Base-by-base conservation (phyloP, 2,113 vertebrate genomes). In the Leucopsar rothschildi region DNA sequence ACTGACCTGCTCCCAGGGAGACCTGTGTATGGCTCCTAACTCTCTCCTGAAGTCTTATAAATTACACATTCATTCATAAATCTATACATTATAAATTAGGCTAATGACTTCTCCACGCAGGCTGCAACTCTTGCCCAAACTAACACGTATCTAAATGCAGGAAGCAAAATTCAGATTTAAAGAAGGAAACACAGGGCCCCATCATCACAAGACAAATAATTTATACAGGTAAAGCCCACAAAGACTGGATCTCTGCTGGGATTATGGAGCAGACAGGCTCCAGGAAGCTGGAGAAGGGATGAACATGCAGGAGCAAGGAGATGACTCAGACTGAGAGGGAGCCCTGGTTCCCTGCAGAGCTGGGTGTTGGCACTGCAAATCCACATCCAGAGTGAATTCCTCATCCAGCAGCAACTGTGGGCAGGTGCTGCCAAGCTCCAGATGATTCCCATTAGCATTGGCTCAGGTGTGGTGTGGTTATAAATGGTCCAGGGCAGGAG, bases 361-460 rank as follows among this genome's bases (percentile, higher is more conserved):
- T 80, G 28, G 5, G 50, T 92, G 6, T 40, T 77, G 28, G 61
- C 40, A 61, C 19, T 17, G 25, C 28, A 75, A 52, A 80, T 45
- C 60, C 77, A 60, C 69, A 66, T 27, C 42, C 49, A 57, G 29
- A 75, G 40, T 84, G 68, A 86, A 18, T 10, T 28, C 47, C 40
- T 53, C 61, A 79, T 37, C n/a, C 12, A 44, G 16, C 47, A 65
- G 40, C 70, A 91, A 55, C n/a, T 35, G 14, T 42, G 33, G 25
- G 21, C 91, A 90, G 94, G 92, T 94, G 95, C 45, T 92, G 61
- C 70, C 9, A 15, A 79, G 61, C 55, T 76, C 42, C 94, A 85
- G 75, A 39, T 70, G 80, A 59, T 84, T 84, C 55, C 65, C 27
- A 29, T 88, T 88, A 83, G 79, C 61, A 35, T 10, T 57, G 56